Percentiles rank a stretch among this genome's conserved stretches.
These are phyloP conservation scores for Rhizomys pruinosus DNA, from an alignment of 2,113 vertebrate genomes.

Conservation along the genomic window DNA sequence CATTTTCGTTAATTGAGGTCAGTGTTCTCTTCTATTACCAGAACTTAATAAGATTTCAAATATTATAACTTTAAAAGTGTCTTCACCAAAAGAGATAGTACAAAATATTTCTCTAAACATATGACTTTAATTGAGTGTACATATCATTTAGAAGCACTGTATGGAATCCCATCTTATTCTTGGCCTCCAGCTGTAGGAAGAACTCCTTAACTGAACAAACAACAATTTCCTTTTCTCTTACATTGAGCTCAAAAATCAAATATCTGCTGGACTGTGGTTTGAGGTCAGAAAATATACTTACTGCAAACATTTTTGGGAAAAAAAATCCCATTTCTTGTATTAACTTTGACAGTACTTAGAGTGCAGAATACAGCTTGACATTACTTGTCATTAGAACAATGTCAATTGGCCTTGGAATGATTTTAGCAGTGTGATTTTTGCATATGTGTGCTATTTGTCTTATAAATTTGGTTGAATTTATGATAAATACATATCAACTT, in stretches of 20 bases:
- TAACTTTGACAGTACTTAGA: background rate
- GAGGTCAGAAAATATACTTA: background rate
- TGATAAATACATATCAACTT: background rate
- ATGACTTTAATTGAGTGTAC: background rate
- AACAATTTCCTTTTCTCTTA: background rate
- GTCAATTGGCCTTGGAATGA: background rate
- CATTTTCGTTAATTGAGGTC: background rate
- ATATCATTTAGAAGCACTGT: slow-evolving; percentile 20
- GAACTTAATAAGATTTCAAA: slow-evolving; percentile 23
- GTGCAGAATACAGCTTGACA: background rate
- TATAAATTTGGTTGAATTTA: background rate
- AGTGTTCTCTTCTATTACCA: background rate
- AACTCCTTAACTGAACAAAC: background rate
- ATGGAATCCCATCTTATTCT: background rate
- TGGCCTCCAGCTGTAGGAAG: slow-evolving; percentile 17
- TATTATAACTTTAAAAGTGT: slow-evolving; percentile 18
- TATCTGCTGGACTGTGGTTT: background rate
- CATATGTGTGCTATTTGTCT: background rate
- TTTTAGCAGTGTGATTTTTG: background rate
- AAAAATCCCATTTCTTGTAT: background rate
- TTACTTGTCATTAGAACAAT: background rate
- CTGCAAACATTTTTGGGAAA: background rate
- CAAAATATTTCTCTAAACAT: background rate
- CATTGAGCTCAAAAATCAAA: background rate
- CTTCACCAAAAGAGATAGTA: background rate